Percentiles rank a stretch among this genome's conserved stretches.
Conservation (phyloP, 2,113 vertebrate species). For the Lasiurus borealis region DNA sequence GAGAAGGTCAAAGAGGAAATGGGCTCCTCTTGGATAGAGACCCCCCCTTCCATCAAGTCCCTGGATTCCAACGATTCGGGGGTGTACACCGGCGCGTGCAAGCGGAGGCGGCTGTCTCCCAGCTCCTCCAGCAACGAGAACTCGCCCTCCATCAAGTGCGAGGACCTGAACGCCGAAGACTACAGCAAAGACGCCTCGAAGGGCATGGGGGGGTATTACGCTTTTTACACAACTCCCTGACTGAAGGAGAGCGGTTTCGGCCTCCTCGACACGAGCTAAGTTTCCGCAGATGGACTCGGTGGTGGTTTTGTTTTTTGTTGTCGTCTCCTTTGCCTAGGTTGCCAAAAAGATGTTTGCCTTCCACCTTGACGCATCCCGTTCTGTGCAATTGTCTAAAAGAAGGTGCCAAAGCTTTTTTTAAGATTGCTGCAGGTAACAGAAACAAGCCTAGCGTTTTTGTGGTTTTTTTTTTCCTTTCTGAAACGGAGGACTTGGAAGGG, state of each 20-base stretch:
- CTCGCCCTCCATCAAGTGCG: conserved; percentile 98
- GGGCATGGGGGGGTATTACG: conserved; percentile 98
- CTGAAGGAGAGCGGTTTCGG: conserved; percentile 72
- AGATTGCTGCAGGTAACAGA: conserved; percentile 89
- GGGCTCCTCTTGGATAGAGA: conserved; percentile 94
- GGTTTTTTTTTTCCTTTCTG: conserved; percentile 83
- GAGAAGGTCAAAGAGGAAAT: conserved; percentile 97
- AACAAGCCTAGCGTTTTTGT: conserved; percentile 76
- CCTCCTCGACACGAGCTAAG: conserved; percentile 65
- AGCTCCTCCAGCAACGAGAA: conserved; percentile 98
- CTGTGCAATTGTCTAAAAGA: conserved; percentile 91
- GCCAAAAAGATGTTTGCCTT: conserved; percentile 88
- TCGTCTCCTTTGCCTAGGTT: conserved; percentile 84
- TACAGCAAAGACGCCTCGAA: conserved; percentile 98
- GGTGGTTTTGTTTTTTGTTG: conserved; percentile 69
- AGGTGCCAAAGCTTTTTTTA: conserved; percentile 97
- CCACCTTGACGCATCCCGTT: conserved; percentile 84
- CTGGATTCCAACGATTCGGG: conserved; percentile 96
- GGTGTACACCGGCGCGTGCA: conserved; percentile 95
- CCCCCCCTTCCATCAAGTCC: conserved; percentile 95
- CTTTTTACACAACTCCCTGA: conserved; percentile 98
- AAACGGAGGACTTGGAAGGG: conserved; percentile 69
- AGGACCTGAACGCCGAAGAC: conserved; percentile 96
- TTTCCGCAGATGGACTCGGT: conserved; percentile 84
- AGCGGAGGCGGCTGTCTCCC: conserved; percentile 95